Evolutionary conservation across 35 echinoderm and acorn worm genomes (phyloP).

Genomic region (Eucidaris tribuloides): DNA sequence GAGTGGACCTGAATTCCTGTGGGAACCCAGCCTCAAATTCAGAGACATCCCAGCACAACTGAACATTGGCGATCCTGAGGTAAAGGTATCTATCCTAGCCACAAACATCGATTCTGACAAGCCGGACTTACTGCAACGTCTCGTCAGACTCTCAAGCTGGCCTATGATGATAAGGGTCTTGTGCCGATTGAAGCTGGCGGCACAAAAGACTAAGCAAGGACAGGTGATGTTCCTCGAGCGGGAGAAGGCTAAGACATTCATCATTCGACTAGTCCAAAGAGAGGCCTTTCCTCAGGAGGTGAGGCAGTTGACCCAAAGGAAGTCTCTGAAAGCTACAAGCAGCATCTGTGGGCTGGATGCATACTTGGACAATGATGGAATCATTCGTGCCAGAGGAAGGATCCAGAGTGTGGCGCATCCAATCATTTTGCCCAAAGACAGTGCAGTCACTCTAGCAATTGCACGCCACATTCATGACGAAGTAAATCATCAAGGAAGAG

Average conservation of each 20-base stretch:
- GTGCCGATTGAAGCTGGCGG: background rate
- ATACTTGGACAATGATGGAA: background rate
- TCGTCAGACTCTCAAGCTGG: slow-evolving; percentile 24
- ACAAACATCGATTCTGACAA: background rate
- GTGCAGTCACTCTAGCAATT: slow-evolving; percentile 28
- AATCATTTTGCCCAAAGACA: slow-evolving; percentile 14
- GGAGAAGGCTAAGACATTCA: background rate
- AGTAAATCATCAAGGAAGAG: slow-evolving; percentile 28
- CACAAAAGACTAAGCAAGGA: too few relatives aligned
- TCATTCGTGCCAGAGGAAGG: background rate
- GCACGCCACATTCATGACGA: background rate
- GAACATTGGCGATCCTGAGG: background rate
- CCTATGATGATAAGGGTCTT: slow-evolving; percentile 18
- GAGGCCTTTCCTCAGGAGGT: background rate
- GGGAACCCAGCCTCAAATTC: background rate
- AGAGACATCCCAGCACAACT: background rate
- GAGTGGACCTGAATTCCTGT: slow-evolving; percentile 52
- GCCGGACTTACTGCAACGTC: background rate
- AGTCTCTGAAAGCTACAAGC: slow-evolving; percentile 8
- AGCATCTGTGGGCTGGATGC: background rate
- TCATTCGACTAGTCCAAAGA: background rate
- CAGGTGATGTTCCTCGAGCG: too few relatives aligned
- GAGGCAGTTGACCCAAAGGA: background rate
- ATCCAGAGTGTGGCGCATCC: slow-evolving; percentile 10
- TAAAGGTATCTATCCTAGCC: background rate